Evolutionary conservation across 2,888 invertebrate genomes (phyloP).

Genomic region (Amblyjoppa proteus): DNA sequence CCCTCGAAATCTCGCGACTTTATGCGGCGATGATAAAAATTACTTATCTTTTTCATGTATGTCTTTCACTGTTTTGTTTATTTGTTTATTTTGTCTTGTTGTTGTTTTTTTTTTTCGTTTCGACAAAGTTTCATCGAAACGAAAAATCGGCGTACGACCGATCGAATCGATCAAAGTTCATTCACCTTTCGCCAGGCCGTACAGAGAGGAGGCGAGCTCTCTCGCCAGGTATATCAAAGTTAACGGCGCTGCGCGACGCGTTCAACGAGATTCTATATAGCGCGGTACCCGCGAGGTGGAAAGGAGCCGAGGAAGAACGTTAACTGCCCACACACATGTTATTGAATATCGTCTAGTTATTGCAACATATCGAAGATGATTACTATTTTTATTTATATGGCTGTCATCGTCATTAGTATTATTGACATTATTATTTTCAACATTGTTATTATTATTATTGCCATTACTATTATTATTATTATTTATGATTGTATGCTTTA

Average conservation of each 20-base stretch:
- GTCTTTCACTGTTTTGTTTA: neutral
- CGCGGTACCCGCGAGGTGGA: slow-evolving; percentile 1
- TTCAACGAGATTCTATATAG: slow-evolving; percentile 62
- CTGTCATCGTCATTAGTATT: too few species aligned
- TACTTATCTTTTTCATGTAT: neutral
- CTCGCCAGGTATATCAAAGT: slow-evolving; percentile 64
- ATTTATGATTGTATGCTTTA: neutral
- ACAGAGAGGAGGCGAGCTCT: slow-evolving; percentile 37
- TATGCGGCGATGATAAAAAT: neutral
- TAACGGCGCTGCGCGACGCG: slow-evolving; percentile 66
- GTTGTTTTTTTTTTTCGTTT: neutral
- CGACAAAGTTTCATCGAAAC: neutral
- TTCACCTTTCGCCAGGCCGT: slow-evolving; percentile 56
- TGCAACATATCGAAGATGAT: slow-evolving; percentile 17
- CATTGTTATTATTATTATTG: too few species aligned
- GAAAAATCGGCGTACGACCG: slow-evolving; percentile 38
- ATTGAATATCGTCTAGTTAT: slow-evolving; percentile 42
- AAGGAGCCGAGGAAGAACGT: slow-evolving; percentile 29
- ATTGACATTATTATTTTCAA: neutral
- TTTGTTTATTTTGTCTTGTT: neutral
- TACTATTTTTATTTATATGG: neutral
- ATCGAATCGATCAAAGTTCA: slow-evolving; percentile 67
- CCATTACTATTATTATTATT: neutral
- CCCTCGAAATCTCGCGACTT: neutral
- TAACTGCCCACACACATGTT: slow-evolving; percentile 53